Conservation (phyloP, 2,113 vertebrate species). For the Dissostichus mawsoni region DNA sequence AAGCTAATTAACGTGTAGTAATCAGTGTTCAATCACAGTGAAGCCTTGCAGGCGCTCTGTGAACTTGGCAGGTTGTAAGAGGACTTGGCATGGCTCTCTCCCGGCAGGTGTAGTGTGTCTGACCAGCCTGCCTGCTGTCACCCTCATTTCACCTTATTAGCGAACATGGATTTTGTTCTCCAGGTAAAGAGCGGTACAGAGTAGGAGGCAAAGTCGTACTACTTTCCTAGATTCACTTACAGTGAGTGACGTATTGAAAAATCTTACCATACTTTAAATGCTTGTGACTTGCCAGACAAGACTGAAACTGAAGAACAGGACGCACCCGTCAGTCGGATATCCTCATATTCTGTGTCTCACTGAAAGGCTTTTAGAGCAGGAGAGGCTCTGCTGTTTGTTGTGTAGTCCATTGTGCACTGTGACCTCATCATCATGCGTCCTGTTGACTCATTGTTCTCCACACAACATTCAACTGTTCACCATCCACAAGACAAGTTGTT, state of each 20-base stretch:
- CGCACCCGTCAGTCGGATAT: constrained; percentile 48
- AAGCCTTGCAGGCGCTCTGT: not conserved
- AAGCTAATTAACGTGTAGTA: constrained; percentile 53
- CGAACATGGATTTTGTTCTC: not conserved
- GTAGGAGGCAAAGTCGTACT: not conserved
- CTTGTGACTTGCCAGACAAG: not conserved
- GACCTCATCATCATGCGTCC: constrained; percentile 60
- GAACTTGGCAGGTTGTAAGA: constrained; percentile 48
- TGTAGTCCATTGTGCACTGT: constrained; percentile 23
- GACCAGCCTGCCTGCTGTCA: constrained; percentile 14
- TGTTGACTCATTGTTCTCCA: constrained; percentile 62
- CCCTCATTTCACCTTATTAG: constrained; percentile 9
- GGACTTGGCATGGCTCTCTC: constrained; percentile 40
- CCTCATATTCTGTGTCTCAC: constrained; percentile 32
- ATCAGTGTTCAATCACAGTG: constrained; percentile 46
- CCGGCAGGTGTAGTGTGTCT: constrained; percentile 25
- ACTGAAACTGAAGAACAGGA: constrained; percentile 28
- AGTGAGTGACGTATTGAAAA: not conserved
- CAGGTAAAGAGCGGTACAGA: not conserved
- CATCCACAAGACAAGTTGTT: constrained; percentile 21
- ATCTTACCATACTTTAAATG: constrained; percentile 15
- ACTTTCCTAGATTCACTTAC: not conserved
- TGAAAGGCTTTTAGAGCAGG: constrained; percentile 32
- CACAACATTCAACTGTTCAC: constrained; percentile 39
- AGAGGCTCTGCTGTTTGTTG: constrained; percentile 29